A percentile compares a stretch with the other conserved stretches of the same genome.
Evolutionary conservation across 2,113 vertebrate genomes (phyloP).

Genomic region (Hippopotamus amphibius): DNA sequence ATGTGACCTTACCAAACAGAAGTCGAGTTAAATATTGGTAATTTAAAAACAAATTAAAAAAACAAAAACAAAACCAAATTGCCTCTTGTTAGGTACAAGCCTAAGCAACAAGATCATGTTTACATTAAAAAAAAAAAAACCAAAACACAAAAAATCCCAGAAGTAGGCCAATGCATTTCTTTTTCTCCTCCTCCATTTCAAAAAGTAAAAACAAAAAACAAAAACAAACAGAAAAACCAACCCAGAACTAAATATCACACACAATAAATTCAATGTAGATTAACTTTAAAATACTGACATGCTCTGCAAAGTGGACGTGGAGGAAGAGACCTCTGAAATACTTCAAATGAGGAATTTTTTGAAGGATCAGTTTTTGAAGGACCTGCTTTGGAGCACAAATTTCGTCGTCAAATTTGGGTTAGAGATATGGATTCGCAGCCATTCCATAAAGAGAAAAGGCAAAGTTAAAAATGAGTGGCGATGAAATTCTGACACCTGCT

Average conservation of each 20-base stretch:
- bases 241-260: neutral
- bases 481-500: neutral
- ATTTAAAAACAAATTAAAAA: too few relatives aligned
- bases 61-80: neutral
- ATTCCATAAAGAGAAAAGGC: neutral
- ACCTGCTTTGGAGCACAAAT: conserved; percentile 77
- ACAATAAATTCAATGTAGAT: neutral
- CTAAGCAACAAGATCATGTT: neutral
- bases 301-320: conserved; percentile 30
- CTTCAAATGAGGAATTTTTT: conserved; percentile 67
- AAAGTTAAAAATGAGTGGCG: neutral
- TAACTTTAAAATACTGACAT: neutral
- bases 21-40: neutral
- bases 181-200: neutral
- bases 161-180: neutral
- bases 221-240: neutral
- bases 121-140: neutral
- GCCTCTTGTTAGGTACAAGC: neutral
- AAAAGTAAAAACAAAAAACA: neutral
- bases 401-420: neutral
- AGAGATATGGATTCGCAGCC: neutral
- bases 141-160: too few relatives aligned
- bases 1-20: neutral
- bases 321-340: conserved; percentile 72
- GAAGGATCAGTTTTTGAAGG: conserved; percentile 64